Evolutionary conservation across 1,140 invertebrate species (phyloP), one percentile per base, ranked within the genome.

Genomic region (Ditylenchus dipsaci): DNA sequence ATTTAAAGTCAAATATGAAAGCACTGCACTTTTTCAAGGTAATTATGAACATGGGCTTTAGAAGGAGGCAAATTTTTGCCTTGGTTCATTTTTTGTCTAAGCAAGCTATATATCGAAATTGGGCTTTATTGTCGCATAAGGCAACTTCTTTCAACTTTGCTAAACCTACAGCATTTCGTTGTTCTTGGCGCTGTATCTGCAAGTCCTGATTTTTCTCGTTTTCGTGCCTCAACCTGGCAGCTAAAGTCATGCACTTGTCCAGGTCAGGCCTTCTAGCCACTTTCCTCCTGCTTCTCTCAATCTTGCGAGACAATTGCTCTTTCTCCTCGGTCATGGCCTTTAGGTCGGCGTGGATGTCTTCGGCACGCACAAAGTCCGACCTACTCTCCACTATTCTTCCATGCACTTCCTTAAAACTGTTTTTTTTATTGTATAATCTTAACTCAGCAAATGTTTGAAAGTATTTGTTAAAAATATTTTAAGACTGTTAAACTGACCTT

Each of bases 271-370:
- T 33, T 56, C 76, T 43, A 7, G 45, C 59, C n/a, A 53, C 60
- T 11, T 47, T 68, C 23, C 73, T 65, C 17, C 53, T 38, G 17
- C 77, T 60, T 30, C 75, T 57, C 53, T 76, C 75, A 42, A 76
- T 73, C 65, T 69, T 78, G 27, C 76, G 65, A 58, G 59, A 30
- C 1, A 76, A 66, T 30, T 77, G 75, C 53, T 77, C 75, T n/a
- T 74, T 68, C 57, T 77, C 75, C 29, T 75, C 76, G 17, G 78
- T 61, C 75, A 77, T 77, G 21, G 76, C 61, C 30, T 76, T 78
- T 13, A 77, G 57, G 65, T 77, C 75, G 26, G 63, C 63, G 21
- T 63, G 47, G 5, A 77, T 63, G 59, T 78, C 76, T 19, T 75
- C 64, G 38, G 74, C 76, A 11, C 68, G 57, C 1, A 67, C n/a